Base-by-base conservation (phyloP, 1,140 invertebrate genomes). In the Charaxes varanes region DNA sequence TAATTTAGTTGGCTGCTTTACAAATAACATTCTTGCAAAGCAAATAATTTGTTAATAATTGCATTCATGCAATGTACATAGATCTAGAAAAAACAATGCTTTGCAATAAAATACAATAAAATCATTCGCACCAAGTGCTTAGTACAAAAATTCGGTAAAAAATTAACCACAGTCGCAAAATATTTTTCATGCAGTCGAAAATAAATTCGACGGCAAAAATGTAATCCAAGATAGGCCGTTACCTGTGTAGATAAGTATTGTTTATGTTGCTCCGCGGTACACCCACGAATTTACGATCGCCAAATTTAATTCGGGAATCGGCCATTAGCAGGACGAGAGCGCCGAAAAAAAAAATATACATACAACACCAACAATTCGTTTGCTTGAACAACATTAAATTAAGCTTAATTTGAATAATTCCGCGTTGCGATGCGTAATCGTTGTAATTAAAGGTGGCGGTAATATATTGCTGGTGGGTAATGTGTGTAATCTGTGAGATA, bases 371-470 rank as follows among this genome's bases (percentile, higher is more conserved):
- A 53, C 66, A 67, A 68, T 74, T 65, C 60, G 59, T 71, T 31
- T 68, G 55, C 59, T 56, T 57, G 57, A 66, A 68, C 47, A 66
- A 64, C 62, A 66, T 69, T 71, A 64, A 71, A 63, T 76, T 69
- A 63, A 63, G 59, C 56, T 58, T 61, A 73, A 79, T 79, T 78
- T 76, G 67, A 71, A 76, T 78, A 73, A 73, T 74, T 73, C 72
- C 62, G 63, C 68, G 66, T 70, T 60, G 60, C 58, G 55, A 61
- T 72, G 66, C 70, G 48, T 71, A 74, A 78, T 70, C 58, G 64
- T 53, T 61, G 60, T 62, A 74, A 74, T 78, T 78, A 74, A 66
- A 67, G 55, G 56, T 63, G 51, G 63, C 52, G 17, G 30, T 18
- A 22, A 34, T 46, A 24, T 40, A 19, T 27, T 55, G n/a, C n/a